phyloP scores from a whole-genome alignment of 2,113 vertebrate genomes.

The Scatophagus argus region DNA sequence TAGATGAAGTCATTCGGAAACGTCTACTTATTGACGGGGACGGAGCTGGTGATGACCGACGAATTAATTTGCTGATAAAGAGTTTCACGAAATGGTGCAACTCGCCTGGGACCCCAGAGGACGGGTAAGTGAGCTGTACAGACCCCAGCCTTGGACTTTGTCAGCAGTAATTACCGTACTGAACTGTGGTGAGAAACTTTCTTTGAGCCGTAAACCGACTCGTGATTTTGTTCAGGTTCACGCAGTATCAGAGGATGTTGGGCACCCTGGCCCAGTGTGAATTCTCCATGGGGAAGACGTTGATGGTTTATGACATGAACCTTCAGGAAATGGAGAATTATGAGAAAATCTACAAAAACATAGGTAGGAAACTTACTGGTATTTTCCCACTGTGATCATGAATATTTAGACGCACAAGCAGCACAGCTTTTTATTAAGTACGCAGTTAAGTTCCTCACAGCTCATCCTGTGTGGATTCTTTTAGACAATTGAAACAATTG shows the following conservation, averaged over 20 bases:
- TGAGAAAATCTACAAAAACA: constrained; percentile 95
- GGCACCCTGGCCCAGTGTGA: constrained; percentile 95
- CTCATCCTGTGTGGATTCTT: not conserved
- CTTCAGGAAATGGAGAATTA: constrained; percentile 99
- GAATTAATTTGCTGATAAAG: constrained; percentile 96
- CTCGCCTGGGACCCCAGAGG: constrained; percentile 90
- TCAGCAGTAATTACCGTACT: not conserved
- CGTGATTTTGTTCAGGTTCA: constrained; percentile 83
- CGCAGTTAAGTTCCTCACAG: not conserved
- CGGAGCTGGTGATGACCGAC: constrained; percentile 95
- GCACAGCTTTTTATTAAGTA: not conserved
- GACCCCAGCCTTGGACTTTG: not conserved
- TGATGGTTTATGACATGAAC: constrained; percentile 98
- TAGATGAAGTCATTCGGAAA: constrained; percentile 97
- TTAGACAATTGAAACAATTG: not conserved
- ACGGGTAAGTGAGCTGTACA: constrained; percentile 84
- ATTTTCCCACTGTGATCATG: not conserved
- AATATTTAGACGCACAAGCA: not conserved
- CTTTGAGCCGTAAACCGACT: not conserved
- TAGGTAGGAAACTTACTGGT: constrained; percentile 84
- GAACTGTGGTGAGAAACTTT: not conserved
- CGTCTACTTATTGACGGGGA: constrained; percentile 98
- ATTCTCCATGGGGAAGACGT: constrained; percentile 98
- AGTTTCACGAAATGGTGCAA: constrained; percentile 98
- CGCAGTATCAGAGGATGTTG: constrained; percentile 97